phyloP scores from a whole-genome alignment of 2,888 invertebrate genomes.

The Drosophila cracens region DNA sequence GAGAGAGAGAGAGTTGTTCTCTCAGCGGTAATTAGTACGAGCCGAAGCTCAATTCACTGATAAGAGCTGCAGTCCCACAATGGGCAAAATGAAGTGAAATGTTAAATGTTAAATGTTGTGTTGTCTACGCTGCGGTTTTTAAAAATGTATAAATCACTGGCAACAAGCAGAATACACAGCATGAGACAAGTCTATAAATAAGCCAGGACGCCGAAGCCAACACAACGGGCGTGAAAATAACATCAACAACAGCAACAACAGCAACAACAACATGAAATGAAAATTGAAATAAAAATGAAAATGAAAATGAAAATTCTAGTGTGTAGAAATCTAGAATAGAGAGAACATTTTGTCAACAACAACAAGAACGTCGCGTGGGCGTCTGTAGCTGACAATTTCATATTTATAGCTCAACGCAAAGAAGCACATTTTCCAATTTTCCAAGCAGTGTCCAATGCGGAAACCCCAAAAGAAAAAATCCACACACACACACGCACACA shows the following conservation, averaged over 20 bases:
- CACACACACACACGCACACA: constrained; percentile 5
- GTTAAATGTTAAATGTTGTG: constrained; percentile 2
- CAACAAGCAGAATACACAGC: constrained; percentile 74
- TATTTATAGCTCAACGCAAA: constrained; percentile 62
- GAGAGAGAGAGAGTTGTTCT: background rate
- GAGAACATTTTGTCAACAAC: constrained; percentile 53
- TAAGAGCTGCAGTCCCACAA: constrained; percentile 31
- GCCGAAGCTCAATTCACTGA: constrained; percentile 36
- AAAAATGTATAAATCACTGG: constrained; percentile 84
- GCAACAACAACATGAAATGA: constrained; percentile 37
- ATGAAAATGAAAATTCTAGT: constrained; percentile 35
- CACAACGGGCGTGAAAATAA: constrained; percentile 68
- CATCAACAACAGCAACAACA: constrained; percentile 45
- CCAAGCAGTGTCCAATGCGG: constrained; percentile 49
- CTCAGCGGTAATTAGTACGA: constrained; percentile 43
- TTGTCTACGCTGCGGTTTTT: constrained; percentile 69
- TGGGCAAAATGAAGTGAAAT: constrained; percentile 12
- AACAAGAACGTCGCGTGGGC: constrained; percentile 64
- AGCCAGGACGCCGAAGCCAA: constrained; percentile 30
- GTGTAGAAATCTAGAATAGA: background rate
- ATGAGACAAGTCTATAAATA: constrained; percentile 84
- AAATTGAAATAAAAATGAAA: constrained; percentile 36
- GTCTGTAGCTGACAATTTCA: constrained; percentile 79
- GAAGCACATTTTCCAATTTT: constrained; percentile 37
- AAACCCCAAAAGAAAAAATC: constrained; percentile 32